Conservation (phyloP, 2,113 vertebrate genomes). For the Atrichornis clamosus region DNA sequence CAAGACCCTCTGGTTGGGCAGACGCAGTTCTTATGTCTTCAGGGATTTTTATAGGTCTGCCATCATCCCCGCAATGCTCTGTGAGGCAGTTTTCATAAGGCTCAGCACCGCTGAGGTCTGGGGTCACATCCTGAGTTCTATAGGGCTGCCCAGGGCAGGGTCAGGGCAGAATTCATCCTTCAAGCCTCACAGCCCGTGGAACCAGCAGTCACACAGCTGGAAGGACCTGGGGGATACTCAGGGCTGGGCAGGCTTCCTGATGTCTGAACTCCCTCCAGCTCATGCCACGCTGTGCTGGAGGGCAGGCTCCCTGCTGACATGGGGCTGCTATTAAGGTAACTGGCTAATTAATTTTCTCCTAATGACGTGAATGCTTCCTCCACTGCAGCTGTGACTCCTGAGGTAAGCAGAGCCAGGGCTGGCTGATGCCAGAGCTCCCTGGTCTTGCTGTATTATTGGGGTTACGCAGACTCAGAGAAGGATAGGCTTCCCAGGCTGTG, state of each 20-base stretch:
- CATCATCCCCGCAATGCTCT: not conserved
- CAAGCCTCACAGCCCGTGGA: not conserved
- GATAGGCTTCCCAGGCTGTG: not conserved
- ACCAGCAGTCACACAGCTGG: not conserved
- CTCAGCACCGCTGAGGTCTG: not conserved
- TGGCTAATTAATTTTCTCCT: conserved; percentile 35
- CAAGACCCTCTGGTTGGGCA: not conserved
- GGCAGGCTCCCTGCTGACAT: not conserved
- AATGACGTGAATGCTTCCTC: not conserved
- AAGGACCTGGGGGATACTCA: not conserved
- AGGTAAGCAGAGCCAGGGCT: not conserved
- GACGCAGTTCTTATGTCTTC: not conserved
- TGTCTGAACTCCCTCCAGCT: not conserved
- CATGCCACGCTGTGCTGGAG: not conserved
- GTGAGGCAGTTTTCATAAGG: not conserved
- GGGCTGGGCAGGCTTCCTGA: not conserved
- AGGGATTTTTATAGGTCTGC: not conserved
- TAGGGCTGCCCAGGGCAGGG: not conserved
- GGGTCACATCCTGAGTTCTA: not conserved
- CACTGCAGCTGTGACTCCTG: conserved; percentile 23
- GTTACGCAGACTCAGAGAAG: not conserved
- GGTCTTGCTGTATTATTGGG: not conserved
- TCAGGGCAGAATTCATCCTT: not conserved
- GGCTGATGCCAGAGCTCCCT: conserved; percentile 11
- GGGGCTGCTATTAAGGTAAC: not conserved